These are phyloP conservation scores for Suillia variegata DNA, from an alignment of 2,888 invertebrate species.

Conservation along the genomic window DNA sequence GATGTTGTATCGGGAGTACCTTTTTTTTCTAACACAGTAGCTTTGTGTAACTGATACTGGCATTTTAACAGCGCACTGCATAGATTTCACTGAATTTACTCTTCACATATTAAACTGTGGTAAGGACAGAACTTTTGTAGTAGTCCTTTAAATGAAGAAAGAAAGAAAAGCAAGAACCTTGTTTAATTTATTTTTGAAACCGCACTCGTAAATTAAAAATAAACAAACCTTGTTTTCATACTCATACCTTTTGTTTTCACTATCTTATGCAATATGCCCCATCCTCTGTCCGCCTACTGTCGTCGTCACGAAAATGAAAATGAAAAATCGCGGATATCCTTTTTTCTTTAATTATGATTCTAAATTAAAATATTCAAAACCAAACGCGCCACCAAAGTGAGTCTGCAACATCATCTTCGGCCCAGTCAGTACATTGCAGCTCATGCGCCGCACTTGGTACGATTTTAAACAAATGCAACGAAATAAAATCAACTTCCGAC, in stretches of 20 bases:
- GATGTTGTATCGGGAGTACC: slow-evolving; percentile 33
- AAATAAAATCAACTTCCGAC: slow-evolving; percentile 45
- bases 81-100: neutral
- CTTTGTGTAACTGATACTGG: slow-evolving; percentile 33
- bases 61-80: slow-evolving; percentile 29
- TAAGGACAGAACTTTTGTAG: too few relatives aligned
- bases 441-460: neutral
- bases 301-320: slow-evolving; percentile 27
- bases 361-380: slow-evolving; percentile 45
- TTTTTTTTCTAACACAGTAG: slow-evolving; percentile 22
- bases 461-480: slow-evolving; percentile 37
- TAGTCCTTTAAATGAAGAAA: too few relatives aligned
- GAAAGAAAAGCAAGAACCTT: too few relatives aligned
- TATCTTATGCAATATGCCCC: neutral
- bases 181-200: slow-evolving; percentile 36
- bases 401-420: neutral
- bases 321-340: slow-evolving; percentile 45
- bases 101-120: too few relatives aligned
- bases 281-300: neutral
- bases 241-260: slow-evolving; percentile 1
- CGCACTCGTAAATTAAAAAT: slow-evolving; percentile 42
- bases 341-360: slow-evolving; percentile 42
- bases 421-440: neutral
- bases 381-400: slow-evolving; percentile 19
- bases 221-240: slow-evolving; percentile 38